A percentile compares a stretch with the other conserved stretches of the same genome.
phyloP scores from a whole-genome alignment of 2,888 invertebrate genomes.

The Drosophila anomalata region DNA sequence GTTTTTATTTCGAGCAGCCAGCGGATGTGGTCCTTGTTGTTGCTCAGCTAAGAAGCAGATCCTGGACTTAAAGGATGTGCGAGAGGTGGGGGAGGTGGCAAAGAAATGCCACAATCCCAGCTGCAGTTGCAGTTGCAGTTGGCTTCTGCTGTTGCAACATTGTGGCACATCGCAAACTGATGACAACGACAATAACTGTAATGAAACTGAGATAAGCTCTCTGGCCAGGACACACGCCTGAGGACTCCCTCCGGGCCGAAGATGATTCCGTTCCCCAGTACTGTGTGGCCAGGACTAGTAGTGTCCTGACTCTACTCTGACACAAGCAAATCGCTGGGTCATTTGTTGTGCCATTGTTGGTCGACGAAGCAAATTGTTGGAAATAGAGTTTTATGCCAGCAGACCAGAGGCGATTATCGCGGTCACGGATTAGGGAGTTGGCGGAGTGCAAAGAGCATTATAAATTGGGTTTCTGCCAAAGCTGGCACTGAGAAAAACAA shows the following conservation, averaged over 20 bases:
- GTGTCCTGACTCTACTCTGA: neutral
- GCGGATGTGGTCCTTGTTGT: slow-evolving; percentile 65
- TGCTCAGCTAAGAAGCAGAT: slow-evolving; percentile 62
- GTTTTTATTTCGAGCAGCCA: slow-evolving; percentile 78
- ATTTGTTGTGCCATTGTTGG: slow-evolving; percentile 74
- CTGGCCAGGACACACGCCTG: slow-evolving; percentile 12
- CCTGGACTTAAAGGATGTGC: slow-evolving; percentile 18
- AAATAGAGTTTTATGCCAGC: slow-evolving; percentile 53
- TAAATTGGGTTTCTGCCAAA: slow-evolving; percentile 44
- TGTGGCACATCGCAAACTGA: slow-evolving; percentile 74
- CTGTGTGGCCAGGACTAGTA: slow-evolving; percentile 1
- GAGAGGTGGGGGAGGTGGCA: neutral
- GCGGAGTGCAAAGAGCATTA: slow-evolving; percentile 44
- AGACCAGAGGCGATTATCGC: slow-evolving; percentile 59
- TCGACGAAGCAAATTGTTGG: slow-evolving; percentile 56
- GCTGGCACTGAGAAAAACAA: slow-evolving; percentile 31
- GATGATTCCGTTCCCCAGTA: slow-evolving; percentile 13
- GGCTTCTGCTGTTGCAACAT: slow-evolving; percentile 56
- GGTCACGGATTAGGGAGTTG: slow-evolving; percentile 26
- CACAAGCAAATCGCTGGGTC: slow-evolving; percentile 70
- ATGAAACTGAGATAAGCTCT: slow-evolving; percentile 77
- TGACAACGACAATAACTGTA: slow-evolving; percentile 79
- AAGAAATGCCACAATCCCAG: slow-evolving; percentile 3
- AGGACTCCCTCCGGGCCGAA: neutral
- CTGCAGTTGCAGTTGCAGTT: slow-evolving; percentile 43